Evolutionary conservation across 1,140 invertebrate species (phyloP).

Genomic region (Pogonomyrmex californicus): DNA sequence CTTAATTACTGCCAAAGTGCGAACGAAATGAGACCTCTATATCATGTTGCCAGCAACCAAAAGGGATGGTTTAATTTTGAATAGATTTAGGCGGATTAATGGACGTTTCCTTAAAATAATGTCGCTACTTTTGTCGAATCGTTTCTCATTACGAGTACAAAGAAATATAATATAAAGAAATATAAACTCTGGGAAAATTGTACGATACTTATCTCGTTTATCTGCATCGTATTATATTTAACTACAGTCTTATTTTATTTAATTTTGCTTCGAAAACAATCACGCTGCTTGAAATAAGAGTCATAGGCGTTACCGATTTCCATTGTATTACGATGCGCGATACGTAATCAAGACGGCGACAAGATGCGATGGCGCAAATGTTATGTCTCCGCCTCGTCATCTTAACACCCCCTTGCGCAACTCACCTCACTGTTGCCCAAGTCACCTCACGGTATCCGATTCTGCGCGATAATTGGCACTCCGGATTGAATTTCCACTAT

Average conservation of each 20-base stretch:
- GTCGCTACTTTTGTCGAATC: not conserved
- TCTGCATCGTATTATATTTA: not conserved
- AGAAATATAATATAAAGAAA: not conserved
- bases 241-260: not conserved
- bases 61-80: not conserved
- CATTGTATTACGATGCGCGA: slow-evolving; percentile 55
- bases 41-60: not conserved
- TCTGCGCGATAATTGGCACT: slow-evolving; percentile 77
- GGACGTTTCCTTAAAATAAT: not conserved
- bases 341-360: slow-evolving; percentile 42
- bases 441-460: slow-evolving; percentile 72
- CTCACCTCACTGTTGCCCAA: not conserved
- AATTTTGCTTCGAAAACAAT: not conserved
- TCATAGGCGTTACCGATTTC: slow-evolving; percentile 50
- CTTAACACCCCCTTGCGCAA: slow-evolving; percentile 12
- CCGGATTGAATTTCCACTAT: slow-evolving; percentile 73
- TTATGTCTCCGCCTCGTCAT: slow-evolving; percentile 48
- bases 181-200: not conserved
- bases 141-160: no score
- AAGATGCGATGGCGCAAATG: slow-evolving; percentile 23
- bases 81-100: not conserved
- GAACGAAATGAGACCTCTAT: slow-evolving; percentile 9
- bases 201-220: not conserved
- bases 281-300: slow-evolving; percentile 10
- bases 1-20: slow-evolving; percentile 21